Conservation (phyloP, 2,797 vertebrate genomes). For the Phrynocephalus vlangalii region DNA sequence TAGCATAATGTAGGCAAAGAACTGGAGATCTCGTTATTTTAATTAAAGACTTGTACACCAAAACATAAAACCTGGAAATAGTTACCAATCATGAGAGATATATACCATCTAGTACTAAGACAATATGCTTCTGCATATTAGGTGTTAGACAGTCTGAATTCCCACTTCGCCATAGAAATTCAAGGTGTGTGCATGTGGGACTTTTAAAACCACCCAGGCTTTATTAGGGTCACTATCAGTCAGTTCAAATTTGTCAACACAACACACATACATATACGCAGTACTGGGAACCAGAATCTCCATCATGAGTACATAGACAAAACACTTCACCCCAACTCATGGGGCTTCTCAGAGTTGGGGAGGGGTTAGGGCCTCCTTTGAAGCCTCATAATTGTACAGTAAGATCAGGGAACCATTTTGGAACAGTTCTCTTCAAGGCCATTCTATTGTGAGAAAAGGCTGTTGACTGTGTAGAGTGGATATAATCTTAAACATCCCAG, state of each 20-base stretch:
- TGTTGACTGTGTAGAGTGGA: slow-evolving; percentile 26
- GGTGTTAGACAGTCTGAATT: neutral
- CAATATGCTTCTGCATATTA: neutral
- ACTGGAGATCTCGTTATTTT: no score
- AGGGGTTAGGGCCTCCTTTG: neutral
- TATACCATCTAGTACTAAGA: neutral
- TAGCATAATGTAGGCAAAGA: no score
- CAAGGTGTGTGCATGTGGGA: no score
- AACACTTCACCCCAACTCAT: neutral
- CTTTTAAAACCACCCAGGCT: no score
- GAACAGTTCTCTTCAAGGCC: fast-evolving
- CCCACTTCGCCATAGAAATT: no score
- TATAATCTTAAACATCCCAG: neutral
- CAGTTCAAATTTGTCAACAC: no score
- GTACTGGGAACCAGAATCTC: no score
- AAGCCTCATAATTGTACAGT: neutral
- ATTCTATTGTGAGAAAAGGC: slow-evolving; percentile 31
- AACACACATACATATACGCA: no score
- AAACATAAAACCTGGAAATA: neutral
- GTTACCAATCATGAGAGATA: neutral
- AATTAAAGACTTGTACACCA: neutral
- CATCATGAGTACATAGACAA: neutral
- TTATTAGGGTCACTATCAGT: no score
- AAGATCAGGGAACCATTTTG: neutral
- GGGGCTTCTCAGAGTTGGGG: neutral